Base-by-base conservation (phyloP, 2,113 vertebrate genomes). In the Plestiodon gilberti region DNA sequence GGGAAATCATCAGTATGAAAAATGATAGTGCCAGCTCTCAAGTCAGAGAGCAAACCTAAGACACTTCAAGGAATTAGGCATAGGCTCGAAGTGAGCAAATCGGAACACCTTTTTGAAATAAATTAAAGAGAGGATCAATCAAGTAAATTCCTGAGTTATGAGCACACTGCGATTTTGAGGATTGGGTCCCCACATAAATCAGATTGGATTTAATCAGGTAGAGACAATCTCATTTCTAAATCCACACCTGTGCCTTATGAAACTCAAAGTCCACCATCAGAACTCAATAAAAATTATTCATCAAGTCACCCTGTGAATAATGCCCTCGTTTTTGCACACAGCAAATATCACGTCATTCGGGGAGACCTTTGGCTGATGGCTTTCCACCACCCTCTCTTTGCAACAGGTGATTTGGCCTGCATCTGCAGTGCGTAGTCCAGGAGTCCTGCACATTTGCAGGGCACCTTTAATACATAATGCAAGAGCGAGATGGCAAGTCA, bases 171-270 rank as follows among this genome's bases (percentile, higher is more conserved):
- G 81, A 18, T 81, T 86, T 61, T 30, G 35, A 25, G 70, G 70
- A 87, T 76, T 65, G 69, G 70, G 70, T 4, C 55, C 61, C 33
- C 43, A 87, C 61, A 87, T 81, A 87, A 76, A 81, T 82, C 59
- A 81, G 79, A 67, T 52, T 82, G 59, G 52, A 82, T 81, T 82
- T 82, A 87, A 87, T 87, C 86, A 87, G 80, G 65, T 65, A 59
- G 69, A 78, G 77, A 80, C 67, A 81, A 70, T 79, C 76, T 80
- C 78, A 86, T 80, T 85, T 86, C 55, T 48, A 80, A 86, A 40
- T 73, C 67, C 48, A 62, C 67, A 62, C 77, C 40, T 62, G 30
- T 73, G 78, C 67, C 67, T 80, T 73, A 75, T 81, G 70, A 80
- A 81, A 65, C 40, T 23, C 81, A 8, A n/a, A 52, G 28, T 43